Evolutionary conservation across 2,797 vertebrate species (phyloP).

Genomic region (Saxicola maurus): DNA sequence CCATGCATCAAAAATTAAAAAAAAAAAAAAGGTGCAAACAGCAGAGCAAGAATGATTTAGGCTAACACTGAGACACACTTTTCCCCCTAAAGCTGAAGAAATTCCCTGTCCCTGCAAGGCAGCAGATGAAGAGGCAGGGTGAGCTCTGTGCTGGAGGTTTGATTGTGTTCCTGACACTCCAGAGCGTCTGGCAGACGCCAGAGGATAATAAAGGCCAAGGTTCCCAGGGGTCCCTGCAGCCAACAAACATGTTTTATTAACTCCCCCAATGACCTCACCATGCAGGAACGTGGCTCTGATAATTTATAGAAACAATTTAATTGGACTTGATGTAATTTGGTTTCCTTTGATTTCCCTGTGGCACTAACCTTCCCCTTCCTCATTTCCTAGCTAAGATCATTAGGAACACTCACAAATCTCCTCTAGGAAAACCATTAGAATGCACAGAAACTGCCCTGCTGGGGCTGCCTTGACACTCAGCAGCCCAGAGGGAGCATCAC

Average conservation of each 20-base stretch:
- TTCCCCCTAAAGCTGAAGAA: not conserved
- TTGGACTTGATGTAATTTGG: slow-evolving; percentile 61
- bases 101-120: not conserved
- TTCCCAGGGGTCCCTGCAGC: slow-evolving; percentile 55
- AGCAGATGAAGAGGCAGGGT: not conserved
- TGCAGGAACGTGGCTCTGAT: slow-evolving; percentile 48
- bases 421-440: slow-evolving; percentile 28
- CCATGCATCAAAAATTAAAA: not conserved
- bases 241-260: slow-evolving; percentile 58
- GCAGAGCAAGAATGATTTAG: not conserved
- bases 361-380: slow-evolving; percentile 50
- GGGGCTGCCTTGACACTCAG: not conserved
- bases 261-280: slow-evolving; percentile 49
- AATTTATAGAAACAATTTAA: slow-evolving; percentile 62
- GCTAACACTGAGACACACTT: not conserved
- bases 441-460: not conserved
- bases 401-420: slow-evolving; percentile 49
- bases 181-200: slow-evolving; percentile 48
- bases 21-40: not conserved
- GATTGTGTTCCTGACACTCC: slow-evolving; percentile 41
- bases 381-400: slow-evolving; percentile 34
- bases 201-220: slow-evolving; percentile 61
- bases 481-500: not conserved
- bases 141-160: not conserved
- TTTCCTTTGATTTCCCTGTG: slow-evolving; percentile 60